Evolutionary conservation across 1,140 invertebrate genomes (phyloP).

Genomic region (Hyphantria cunea): DNA sequence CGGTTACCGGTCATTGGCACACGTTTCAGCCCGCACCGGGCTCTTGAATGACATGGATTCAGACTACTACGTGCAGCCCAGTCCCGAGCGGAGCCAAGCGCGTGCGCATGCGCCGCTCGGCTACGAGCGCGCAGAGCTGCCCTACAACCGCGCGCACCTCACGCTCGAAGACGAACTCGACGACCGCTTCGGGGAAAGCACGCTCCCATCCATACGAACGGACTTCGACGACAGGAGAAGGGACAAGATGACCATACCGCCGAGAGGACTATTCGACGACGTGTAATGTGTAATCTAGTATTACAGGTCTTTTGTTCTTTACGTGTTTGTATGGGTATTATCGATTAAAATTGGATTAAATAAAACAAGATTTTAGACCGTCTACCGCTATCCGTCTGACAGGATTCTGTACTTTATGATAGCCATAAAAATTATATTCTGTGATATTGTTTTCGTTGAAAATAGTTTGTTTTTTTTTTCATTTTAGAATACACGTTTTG

Average conservation of each 20-base stretch:
- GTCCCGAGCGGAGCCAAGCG: slow-evolving; percentile 55
- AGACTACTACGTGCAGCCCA: slow-evolving; percentile 79
- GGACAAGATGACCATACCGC: slow-evolving; percentile 84
- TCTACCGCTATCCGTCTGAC: no score
- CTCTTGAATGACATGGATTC: slow-evolving; percentile 77
- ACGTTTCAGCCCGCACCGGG: slow-evolving; percentile 79
- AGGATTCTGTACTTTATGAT: no score
- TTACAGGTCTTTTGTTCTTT: background rate
- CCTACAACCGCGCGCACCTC: slow-evolving; percentile 54
- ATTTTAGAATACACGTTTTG: background rate
- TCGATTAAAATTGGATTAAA: slow-evolving; percentile 17
- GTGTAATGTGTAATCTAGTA: slow-evolving; percentile 48
- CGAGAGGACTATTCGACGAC: slow-evolving; percentile 92
- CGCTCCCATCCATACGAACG: slow-evolving; percentile 69
- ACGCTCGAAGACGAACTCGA: slow-evolving; percentile 83
- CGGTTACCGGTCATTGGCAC: slow-evolving; percentile 59
- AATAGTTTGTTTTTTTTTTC: no score
- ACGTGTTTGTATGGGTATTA: slow-evolving; percentile 29
- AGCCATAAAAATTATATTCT: no score
- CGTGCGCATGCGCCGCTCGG: slow-evolving; percentile 55
- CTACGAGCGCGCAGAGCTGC: slow-evolving; percentile 65
- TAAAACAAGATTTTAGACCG: background rate
- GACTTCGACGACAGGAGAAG: slow-evolving; percentile 74
- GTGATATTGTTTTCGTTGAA: no score
- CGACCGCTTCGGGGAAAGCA: slow-evolving; percentile 83